Percentiles rank a stretch among this genome's conserved stretches.
Evolutionary conservation across 2,888 invertebrate species (phyloP).

Genomic region (Marronus borbonicus): DNA sequence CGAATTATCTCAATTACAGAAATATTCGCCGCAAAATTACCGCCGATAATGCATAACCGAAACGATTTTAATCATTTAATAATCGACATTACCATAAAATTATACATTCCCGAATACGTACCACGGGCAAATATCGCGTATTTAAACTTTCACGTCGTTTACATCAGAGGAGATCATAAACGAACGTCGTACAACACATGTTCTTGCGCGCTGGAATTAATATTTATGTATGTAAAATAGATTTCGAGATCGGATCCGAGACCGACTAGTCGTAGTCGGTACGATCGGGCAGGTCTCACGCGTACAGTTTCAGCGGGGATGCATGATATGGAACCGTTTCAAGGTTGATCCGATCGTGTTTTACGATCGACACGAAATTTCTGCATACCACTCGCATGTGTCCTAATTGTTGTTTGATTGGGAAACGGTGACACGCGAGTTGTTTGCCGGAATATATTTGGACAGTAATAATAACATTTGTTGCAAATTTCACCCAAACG

Average conservation of each 20-base stretch:
- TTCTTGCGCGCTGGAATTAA: slow-evolving; percentile 20
- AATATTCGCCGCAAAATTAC: slow-evolving; percentile 1
- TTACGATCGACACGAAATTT: slow-evolving; percentile 56
- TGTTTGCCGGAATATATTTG: too few relatives aligned
- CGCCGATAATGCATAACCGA: neutral
- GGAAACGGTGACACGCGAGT: neutral
- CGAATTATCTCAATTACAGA: slow-evolving; percentile 14
- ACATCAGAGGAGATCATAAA: neutral
- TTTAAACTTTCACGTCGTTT: slow-evolving; percentile 19
- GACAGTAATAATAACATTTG: too few relatives aligned
- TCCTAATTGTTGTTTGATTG: slow-evolving; percentile 51
- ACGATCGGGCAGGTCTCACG: too few relatives aligned
- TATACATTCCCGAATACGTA: neutral
- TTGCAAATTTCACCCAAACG: too few relatives aligned
- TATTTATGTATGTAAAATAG: slow-evolving; percentile 27
- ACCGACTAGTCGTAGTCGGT: neutral
- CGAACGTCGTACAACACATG: slow-evolving; percentile 23
- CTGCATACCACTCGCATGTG: slow-evolving; percentile 52
- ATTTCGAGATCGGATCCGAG: slow-evolving; percentile 19
- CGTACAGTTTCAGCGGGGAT: slow-evolving; percentile 3
- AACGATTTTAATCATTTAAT: slow-evolving; percentile 7
- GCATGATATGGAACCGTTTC: slow-evolving; percentile 51
- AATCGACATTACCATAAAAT: slow-evolving; percentile 19
- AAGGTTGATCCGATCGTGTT: slow-evolving; percentile 58
- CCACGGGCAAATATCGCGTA: neutral